Base-by-base conservation (phyloP, 2,113 vertebrate genomes). In the Apteryx mantelli region DNA sequence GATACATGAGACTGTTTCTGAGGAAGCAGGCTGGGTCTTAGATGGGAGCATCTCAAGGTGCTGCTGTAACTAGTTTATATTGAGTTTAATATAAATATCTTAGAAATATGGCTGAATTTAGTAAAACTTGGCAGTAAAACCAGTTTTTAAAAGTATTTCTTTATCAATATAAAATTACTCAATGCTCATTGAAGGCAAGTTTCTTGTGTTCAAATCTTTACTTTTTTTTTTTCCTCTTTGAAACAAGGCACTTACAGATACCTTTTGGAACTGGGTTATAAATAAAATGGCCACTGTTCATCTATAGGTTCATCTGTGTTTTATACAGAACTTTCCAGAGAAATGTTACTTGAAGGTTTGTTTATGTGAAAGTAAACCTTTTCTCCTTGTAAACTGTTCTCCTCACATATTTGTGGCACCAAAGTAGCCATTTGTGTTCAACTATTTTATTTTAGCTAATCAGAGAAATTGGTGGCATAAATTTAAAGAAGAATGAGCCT, bases 401-500 rank as follows among this genome's bases (percentile, higher is more conserved):
- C 13, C 13, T 94, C 34, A 56, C 68, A 3, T 79, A 7, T 95
- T 26, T 97, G 16, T 77, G 56, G 28, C 76, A 74, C 36, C 70
- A 60, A 76, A 97, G 85, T 9, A 85, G 7, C 60, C 75, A 13
- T 86, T 91, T 86, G 25, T 85, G 9, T 93, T 80, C 93, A 87
- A 94, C 94, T 95, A 21, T 77, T 91, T 96, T 81, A 36, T 98
- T 88, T 95, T 97, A 99, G 99, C 97, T 99, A 86, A 99, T 99
- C 94, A 99, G 99, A 93, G 99, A 99, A 97, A 98, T 99, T 95
- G 99, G 99, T 77, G 99, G 99, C 97, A 99, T 99, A 97, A 99
- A 99, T 60, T 98, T 99, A 91, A 99, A 99, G 98, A 99, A 99
- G 98, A 99, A 99, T 92, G 99, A 99, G 91, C 99, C 99, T 98